Conservation (phyloP, 2,797 vertebrate species). For the Malurus leucopterus region DNA sequence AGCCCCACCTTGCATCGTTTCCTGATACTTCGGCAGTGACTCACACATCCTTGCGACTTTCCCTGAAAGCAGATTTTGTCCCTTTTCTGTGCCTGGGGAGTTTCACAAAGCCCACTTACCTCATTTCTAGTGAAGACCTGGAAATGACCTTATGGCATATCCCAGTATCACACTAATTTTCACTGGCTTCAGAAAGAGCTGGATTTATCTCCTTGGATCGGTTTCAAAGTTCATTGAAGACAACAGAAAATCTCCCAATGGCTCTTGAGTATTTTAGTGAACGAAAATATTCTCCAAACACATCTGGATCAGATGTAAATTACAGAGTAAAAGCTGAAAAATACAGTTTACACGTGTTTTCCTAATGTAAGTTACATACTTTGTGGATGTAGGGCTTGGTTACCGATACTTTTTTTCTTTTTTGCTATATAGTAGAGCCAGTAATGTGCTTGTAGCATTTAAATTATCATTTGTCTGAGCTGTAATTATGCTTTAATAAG, state of each 20-base stretch:
- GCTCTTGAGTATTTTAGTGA: not conserved
- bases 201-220: not conserved
- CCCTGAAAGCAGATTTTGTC: constrained; percentile 30
- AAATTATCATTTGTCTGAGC: constrained; percentile 16
- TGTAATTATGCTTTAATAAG: constrained; percentile 16
- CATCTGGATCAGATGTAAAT: not conserved
- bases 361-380: not conserved
- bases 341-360: not conserved
- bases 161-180: not conserved
- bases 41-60: constrained; percentile 24
- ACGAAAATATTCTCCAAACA: not conserved
- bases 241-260: not conserved
- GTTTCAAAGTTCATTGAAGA: not conserved
- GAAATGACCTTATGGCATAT: not conserved
- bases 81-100: not conserved
- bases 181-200: not conserved
- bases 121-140: not conserved
- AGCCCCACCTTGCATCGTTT: constrained; percentile 33
- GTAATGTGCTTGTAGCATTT: not conserved
- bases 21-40: constrained; percentile 43
- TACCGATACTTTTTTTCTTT: not conserved
- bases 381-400: not conserved
- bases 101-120: constrained; percentile 1
- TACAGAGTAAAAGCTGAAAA: not conserved
- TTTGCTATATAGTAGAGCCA: not conserved